Evolutionary conservation across 2,888 invertebrate genomes (phyloP), one percentile per base, ranked within the genome.

Genomic region (Netelia inedita): DNA sequence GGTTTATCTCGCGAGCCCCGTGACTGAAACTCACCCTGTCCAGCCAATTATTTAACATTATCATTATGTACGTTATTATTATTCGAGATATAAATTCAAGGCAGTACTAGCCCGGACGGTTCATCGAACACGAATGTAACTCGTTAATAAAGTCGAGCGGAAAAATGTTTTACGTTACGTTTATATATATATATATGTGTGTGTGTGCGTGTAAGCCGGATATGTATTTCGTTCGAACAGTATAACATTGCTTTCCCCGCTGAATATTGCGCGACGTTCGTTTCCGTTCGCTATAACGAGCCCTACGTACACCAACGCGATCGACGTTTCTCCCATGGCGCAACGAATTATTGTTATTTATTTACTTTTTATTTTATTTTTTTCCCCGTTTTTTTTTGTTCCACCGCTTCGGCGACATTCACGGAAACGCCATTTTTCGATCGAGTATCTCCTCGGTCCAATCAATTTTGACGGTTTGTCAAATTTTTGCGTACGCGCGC

Each of bases 21-120:
- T 9, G 16, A 19, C 16, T 57, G 19, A 19, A 16, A 16, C 9
- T 41, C 63, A n/a, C 46, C 41, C 79, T n/a, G 23, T 55, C 66
- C 72, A 8, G 28, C 69, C 74, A 74, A 85, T 85, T 85, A 85
- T 78, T 79, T 65, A 69, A 53, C 57, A 82, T 84, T 69, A 78
- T 69, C 8, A 76, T 83, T 63, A 75, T 79, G 11, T 66, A 16
- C 41, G 61, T 83, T 71, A 79, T 83, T 82, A 73, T 74, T 10
- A 79, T 80, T 65, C 46, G 16, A 10, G 73, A 63, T 69, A 72
- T 76, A 78, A 78, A 81, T 71, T 79, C 21, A 21, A 50, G 41
- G 23, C 1, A 57, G 43, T 43, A 73, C 65, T 76, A n/a, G 21
- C 10, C 9, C 16, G 46, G 28, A 28, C 50, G 81, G 55, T 63